Evolutionary conservation across 2,797 vertebrate genomes (phyloP).

Genomic region (Hyperoplus immaculatus): DNA sequence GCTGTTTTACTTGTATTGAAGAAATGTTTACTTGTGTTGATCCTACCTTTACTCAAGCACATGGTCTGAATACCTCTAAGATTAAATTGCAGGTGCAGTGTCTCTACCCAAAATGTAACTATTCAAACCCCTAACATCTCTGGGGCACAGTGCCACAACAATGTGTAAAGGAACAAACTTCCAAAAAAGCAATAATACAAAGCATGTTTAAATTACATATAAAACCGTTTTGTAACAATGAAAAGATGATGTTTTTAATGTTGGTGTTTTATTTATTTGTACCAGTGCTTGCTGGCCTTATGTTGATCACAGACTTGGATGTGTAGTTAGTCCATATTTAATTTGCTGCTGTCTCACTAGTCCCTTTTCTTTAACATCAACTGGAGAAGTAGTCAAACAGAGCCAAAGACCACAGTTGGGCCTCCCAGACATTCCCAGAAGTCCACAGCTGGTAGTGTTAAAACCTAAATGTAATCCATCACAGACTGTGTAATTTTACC

Average conservation of each 20-base stretch:
- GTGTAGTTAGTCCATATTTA: not conserved
- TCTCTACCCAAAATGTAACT: not conserved
- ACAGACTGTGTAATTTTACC: constrained; percentile 22
- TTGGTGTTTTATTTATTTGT: not conserved
- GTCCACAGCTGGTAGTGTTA: constrained; percentile 35
- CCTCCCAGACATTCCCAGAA: constrained; percentile 38
- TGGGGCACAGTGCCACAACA: not conserved
- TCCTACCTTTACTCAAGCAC: not conserved
- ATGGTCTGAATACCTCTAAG: not conserved
- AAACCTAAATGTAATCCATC: constrained; percentile 27
- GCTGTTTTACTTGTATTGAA: not conserved
- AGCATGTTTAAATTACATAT: not conserved
- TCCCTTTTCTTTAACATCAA: constrained; percentile 14
- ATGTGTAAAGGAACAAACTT: not conserved
- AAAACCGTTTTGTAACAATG: not conserved
- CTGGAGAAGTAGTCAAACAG: constrained; percentile 6
- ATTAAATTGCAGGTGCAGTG: not conserved
- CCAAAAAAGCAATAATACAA: not conserved
- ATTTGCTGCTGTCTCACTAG: constrained; percentile 1
- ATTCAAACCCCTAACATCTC: not conserved
- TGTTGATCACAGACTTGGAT: not conserved
- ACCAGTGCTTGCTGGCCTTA: not conserved
- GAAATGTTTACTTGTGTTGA: not conserved
- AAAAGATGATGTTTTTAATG: not conserved
- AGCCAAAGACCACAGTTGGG: constrained; percentile 48